Evolutionary conservation across 2,113 vertebrate species (phyloP).

Genomic region (Polyodon spathula): DNA sequence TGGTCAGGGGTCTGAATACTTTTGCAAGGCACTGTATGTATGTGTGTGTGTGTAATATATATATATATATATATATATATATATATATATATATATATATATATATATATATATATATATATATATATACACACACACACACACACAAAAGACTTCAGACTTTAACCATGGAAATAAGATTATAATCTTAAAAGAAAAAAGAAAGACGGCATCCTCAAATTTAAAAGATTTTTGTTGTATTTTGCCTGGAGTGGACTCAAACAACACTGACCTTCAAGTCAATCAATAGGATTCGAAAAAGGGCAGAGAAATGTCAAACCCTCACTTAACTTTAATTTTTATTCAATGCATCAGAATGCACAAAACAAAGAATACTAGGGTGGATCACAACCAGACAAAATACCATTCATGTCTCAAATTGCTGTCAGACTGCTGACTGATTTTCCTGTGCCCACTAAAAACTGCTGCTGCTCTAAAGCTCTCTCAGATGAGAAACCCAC

Average conservation of each 20-base stretch:
- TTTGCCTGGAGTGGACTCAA: slow-evolving; percentile 10
- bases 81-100: no score
- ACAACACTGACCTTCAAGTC: slow-evolving; percentile 51
- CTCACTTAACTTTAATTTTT: slow-evolving; percentile 32
- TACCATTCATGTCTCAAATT: slow-evolving; percentile 10
- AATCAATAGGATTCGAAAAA: slow-evolving; percentile 46
- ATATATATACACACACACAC: no score
- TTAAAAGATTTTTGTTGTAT: no score
- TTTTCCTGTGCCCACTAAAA: slow-evolving; percentile 17
- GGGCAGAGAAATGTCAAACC: slow-evolving; percentile 59
- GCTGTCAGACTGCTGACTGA: neutral
- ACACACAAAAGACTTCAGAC: no score
- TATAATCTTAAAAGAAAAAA: no score
- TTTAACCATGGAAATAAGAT: no score
- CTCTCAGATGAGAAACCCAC: slow-evolving; percentile 23
- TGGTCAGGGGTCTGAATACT: no score
- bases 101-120: no score
- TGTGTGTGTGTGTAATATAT: no score
- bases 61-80: no score
- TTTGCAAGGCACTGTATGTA: no score
- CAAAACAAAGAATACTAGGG: slow-evolving; percentile 30
- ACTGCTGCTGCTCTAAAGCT: slow-evolving; percentile 8
- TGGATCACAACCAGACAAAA: slow-evolving; percentile 14
- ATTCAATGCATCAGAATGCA: slow-evolving; percentile 38
- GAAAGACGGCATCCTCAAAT: no score